Evolutionary conservation across 2,888 invertebrate species (phyloP).

Genomic region (Apamea anceps): DNA sequence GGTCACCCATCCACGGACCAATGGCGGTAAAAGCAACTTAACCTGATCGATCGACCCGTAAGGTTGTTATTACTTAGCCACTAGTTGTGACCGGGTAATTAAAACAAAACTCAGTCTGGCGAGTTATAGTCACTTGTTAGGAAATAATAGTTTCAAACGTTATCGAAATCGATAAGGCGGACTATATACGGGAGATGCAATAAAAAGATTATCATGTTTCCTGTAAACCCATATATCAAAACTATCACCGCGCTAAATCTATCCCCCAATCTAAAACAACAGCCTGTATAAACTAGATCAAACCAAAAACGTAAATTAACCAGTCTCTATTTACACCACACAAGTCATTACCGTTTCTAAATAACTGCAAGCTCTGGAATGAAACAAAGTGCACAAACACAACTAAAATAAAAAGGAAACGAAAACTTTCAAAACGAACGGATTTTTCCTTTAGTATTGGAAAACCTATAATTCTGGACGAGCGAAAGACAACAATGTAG

Average conservation of each 20-base stretch:
- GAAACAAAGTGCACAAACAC: conserved; percentile 41
- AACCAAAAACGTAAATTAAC: conserved; percentile 1
- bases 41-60: too few species aligned
- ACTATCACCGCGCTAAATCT: neutral
- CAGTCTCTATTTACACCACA: conserved; percentile 9
- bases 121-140: neutral
- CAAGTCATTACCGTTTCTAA: conserved; percentile 36
- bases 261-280: neutral
- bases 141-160: neutral
- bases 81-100: neutral
- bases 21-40: too few species aligned
- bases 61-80: too few species aligned
- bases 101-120: neutral
- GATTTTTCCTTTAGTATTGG: conserved; percentile 41
- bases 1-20: too few species aligned
- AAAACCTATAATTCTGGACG: conserved; percentile 44
- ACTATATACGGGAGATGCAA: neutral
- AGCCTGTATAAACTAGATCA: neutral
- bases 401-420: conserved; percentile 25
- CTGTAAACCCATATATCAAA: neutral
- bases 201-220: neutral
- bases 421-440: conserved; percentile 17
- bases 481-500: conserved; percentile 36
- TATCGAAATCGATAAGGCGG: neutral
- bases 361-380: conserved; percentile 25